phyloP scores from a whole-genome alignment of 2,113 vertebrate genomes.

The Sylvia atricapilla region DNA sequence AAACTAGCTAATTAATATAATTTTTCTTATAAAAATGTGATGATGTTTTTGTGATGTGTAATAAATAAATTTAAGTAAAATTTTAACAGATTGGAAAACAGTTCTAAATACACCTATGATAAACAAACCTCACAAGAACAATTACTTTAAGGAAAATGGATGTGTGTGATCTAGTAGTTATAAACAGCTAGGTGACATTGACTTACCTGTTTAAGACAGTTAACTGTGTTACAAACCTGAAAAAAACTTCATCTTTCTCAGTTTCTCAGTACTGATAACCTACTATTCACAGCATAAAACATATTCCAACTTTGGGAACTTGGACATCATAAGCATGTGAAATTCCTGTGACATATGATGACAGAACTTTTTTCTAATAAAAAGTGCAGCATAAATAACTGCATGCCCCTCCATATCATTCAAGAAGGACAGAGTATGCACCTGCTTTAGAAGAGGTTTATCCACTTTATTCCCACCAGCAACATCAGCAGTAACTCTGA shows the following conservation, averaged over 20 bases:
- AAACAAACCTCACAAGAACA: background rate
- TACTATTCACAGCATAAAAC: background rate
- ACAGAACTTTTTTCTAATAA: background rate
- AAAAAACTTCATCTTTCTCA: background rate
- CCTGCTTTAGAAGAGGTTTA: background rate
- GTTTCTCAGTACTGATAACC: background rate
- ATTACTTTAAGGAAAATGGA: background rate
- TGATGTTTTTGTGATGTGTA: background rate
- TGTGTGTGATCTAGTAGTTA: background rate
- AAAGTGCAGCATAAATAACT: background rate
- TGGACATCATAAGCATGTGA: background rate
- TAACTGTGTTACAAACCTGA: background rate
- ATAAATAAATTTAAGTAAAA: background rate
- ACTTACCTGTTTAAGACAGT: background rate
- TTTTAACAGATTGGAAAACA: background rate
- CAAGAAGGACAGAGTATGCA: background rate
- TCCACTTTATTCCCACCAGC: background rate
- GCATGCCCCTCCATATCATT: accelerated
- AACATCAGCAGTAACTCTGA: background rate
- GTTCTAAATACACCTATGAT: background rate
- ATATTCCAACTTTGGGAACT: background rate
- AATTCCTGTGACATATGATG: background rate
- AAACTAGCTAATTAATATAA: background rate
- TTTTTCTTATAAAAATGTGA: background rate
- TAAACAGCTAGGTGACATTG: background rate